phyloP scores from a whole-genome alignment of 2,113 vertebrate genomes.

The Noturus placidus region DNA sequence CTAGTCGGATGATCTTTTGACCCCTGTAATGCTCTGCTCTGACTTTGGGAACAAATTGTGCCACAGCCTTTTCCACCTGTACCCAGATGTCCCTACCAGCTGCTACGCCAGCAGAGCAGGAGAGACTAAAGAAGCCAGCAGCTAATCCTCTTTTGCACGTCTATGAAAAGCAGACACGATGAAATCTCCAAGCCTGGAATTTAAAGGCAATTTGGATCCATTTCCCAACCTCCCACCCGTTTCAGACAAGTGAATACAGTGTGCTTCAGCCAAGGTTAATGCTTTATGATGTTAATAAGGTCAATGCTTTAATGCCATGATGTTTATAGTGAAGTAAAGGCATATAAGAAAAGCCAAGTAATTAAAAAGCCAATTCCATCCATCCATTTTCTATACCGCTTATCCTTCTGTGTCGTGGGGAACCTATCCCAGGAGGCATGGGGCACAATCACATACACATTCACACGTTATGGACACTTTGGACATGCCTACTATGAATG shows the following conservation, averaged over 20 bases:
- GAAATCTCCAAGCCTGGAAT: neutral
- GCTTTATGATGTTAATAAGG: conserved; percentile 3
- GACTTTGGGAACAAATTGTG: neutral
- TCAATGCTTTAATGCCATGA: neutral
- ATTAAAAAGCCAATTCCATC: neutral
- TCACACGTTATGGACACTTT: no score
- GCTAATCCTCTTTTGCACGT: conserved; percentile 78
- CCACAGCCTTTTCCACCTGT: conserved; percentile 34
- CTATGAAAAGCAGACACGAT: conserved; percentile 55
- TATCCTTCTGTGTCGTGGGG: no score
- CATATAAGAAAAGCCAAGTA: neutral
- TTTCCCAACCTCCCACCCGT: neutral
- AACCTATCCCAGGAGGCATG: no score
- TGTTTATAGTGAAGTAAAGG: neutral
- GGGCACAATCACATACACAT: no score
- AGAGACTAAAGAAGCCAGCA: conserved; percentile 60
- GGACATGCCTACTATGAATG: no score
- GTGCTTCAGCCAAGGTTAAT: neutral
- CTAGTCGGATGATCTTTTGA: conserved; percentile 42
- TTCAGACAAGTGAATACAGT: neutral
- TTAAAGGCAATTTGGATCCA: neutral
- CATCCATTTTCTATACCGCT: no score
- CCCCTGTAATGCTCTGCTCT: conserved; percentile 36
- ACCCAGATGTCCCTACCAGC: conserved; percentile 64
- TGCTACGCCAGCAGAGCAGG: conserved; percentile 62